Conservation (phyloP, 2,888 invertebrate genomes). For the Nephrocerus scutellatus region DNA sequence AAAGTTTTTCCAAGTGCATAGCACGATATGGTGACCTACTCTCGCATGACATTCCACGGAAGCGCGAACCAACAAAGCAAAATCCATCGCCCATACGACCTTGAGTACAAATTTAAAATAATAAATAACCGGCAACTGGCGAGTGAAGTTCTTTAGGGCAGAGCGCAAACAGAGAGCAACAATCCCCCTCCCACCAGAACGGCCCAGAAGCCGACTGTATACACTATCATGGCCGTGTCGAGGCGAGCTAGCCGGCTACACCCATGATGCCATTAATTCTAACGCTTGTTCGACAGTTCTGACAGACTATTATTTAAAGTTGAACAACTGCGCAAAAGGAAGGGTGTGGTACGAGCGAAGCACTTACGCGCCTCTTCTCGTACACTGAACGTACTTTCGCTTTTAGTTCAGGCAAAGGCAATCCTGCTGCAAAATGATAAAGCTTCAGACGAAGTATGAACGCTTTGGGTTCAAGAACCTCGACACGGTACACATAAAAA, state of each 20-base stretch:
- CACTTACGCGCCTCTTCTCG: neutral
- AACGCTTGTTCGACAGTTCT: constrained; percentile 49
- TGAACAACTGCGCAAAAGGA: constrained; percentile 32
- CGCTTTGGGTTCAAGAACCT: too few species aligned
- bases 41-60: constrained; percentile 21
- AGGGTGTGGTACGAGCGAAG: neutral
- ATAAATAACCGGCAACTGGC: neutral
- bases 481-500: too few species aligned
- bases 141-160: constrained; percentile 10
- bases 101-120: neutral
- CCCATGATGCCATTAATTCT: constrained; percentile 44
- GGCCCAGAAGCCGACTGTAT: constrained; percentile 19
- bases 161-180: constrained; percentile 15
- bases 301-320: constrained; percentile 50
- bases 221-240: constrained; percentile 14
- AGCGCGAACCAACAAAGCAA: constrained; percentile 1
- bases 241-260: constrained; percentile 25
- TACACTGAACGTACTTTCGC: constrained; percentile 1
- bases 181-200: constrained; percentile 17
- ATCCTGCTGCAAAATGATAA: too few species aligned
- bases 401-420: too few species aligned
- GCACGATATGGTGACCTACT: too few species aligned
- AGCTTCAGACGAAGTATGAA: too few species aligned
- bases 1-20: too few species aligned
- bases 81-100: neutral